A percentile compares a stretch with the other conserved stretches of the same genome.
These are phyloP conservation scores for Oreamnos americanus DNA, from an alignment of 2,113 vertebrate genomes.

Conservation along the genomic window DNA sequence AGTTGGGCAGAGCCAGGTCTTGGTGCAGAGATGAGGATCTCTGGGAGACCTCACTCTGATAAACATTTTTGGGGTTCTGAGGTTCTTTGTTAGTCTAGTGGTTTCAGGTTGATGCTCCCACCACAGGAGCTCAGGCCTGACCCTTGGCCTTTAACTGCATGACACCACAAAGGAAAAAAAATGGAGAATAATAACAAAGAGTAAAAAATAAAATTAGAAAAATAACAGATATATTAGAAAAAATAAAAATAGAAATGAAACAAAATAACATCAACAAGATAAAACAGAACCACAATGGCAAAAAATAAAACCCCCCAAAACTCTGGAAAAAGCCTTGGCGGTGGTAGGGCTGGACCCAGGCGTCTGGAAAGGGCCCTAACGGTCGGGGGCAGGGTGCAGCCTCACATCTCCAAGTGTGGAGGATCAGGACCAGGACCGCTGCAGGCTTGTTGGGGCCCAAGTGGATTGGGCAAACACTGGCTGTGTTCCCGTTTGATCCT, in stretches of 20 bases:
- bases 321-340: not conserved
- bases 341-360: not conserved
- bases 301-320: not conserved
- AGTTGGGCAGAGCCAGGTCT: not conserved
- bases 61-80: not conserved
- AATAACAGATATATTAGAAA: not conserved
- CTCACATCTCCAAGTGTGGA: not conserved
- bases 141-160: not conserved
- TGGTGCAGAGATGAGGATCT: not conserved
- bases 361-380: not conserved
- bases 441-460: not conserved
- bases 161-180: not conserved
- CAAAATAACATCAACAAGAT: not conserved
- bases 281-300: not conserved
- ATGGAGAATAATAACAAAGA: not conserved
- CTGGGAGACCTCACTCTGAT: not conserved
- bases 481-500: not conserved
- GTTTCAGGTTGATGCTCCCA: not conserved
- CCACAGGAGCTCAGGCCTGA: not conserved
- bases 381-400: not conserved
- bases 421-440: not conserved
- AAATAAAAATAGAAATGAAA: not conserved
- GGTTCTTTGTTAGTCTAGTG: not conserved
- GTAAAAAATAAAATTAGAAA: not conserved
- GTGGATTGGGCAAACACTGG: not conserved